phyloP scores from a whole-genome alignment of 2,113 vertebrate genomes.

The Lichenostomus cassidix region DNA sequence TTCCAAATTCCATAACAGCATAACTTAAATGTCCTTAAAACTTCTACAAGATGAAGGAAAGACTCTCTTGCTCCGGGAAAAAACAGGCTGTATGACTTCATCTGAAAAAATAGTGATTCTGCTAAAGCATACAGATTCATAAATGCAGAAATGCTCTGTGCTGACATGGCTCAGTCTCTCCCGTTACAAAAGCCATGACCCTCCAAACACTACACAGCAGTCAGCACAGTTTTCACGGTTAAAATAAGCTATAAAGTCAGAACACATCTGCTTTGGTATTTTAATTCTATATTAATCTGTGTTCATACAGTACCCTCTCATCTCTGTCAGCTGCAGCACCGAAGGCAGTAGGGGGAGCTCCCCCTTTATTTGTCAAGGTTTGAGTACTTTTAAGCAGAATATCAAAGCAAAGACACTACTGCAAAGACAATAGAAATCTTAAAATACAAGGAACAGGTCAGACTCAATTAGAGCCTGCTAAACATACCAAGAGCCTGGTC shows the following conservation, averaged over 20 bases:
- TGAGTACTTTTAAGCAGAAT: neutral
- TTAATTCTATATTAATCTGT: neutral
- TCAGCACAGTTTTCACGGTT: neutral
- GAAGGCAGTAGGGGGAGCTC: slow-evolving; percentile 58
- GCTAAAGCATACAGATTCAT: neutral
- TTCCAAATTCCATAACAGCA: neutral
- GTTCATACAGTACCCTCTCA: neutral
- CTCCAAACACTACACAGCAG: neutral
- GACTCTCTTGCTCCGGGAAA: neutral
- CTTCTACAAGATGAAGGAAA: neutral
- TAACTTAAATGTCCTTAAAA: neutral
- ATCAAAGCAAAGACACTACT: neutral
- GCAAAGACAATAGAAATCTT: neutral
- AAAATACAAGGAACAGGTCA: slow-evolving; percentile 2
- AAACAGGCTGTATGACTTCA: neutral
- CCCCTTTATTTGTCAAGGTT: neutral
- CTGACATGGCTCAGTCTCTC: neutral
- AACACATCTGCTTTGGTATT: neutral
- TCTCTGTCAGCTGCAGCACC: neutral
- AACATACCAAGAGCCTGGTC: neutral
- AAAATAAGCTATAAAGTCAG: neutral
- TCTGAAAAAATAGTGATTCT: neutral
- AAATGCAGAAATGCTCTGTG: neutral
- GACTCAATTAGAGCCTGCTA: neutral
- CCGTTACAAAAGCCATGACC: neutral